Base-by-base conservation (phyloP, 1,140 invertebrate genomes). In the Ladona fulva region DNA sequence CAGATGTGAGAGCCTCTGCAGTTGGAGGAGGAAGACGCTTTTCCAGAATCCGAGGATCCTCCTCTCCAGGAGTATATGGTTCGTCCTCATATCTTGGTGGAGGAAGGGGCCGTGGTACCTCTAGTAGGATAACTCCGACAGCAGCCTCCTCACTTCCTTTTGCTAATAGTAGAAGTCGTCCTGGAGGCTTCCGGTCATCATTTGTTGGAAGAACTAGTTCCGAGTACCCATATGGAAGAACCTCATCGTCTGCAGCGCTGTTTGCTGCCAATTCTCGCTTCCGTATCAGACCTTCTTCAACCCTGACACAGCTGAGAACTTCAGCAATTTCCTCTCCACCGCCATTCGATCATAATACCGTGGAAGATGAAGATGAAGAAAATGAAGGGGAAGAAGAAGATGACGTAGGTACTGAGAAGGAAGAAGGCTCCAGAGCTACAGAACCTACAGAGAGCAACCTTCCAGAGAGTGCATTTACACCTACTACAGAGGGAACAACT, bases 341-440 rank as follows among this genome's bases (percentile, higher is more conserved):
- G 87, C 80, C 87, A 89, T 81, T 86, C 88, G 76, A 84, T 83
- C 84, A 84, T 0, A 89, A 88, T 0, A 89, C 88, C 0, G 80
- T 86, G 24, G 81, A 86, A 0, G 89, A 88, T 0, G 88, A 90
- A 79, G 86, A 85, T 7, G 84, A 84, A 12, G 85, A 84, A 42
- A 81, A 80, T 0, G 83, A 82, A 59, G 82, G 82, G 7, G 84
- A 84, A n/a, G n/a, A n/a, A 14, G 87, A 87, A 76, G 81, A 83
- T 10, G 88, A 89, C 77, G 86, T 66, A 66, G 52, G 52, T 6
- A 66, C 52, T 1, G 52, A 66, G 5, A 66, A 12, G 1, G 52
- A 66, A 22, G 52, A 66, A 5, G 52, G 52, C 14, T 16, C 52
- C 14, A 66, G n/a, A 22, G 52, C n/a, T 16, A 52, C 75, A 5